These are phyloP conservation scores for Stegastes partitus DNA, from an alignment of 2,113 vertebrate genomes.

Conservation along the genomic window DNA sequence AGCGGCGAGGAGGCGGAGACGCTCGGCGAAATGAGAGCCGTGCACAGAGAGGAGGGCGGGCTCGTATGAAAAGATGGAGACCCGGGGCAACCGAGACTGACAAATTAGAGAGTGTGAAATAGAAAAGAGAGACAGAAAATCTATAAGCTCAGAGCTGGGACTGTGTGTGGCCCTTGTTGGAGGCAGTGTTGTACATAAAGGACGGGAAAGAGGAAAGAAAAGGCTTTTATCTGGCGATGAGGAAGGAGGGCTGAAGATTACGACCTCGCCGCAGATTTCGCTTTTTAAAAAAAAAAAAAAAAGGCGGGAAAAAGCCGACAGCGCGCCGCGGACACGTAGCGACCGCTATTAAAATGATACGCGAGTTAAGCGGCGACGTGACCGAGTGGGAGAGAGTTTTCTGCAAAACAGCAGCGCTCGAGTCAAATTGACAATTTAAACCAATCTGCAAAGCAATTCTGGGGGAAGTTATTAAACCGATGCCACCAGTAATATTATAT, in stretches of 20 bases:
- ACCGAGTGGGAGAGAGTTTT: neutral
- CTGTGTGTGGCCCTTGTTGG: constrained; percentile 62
- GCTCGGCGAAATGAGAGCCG: constrained; percentile 41
- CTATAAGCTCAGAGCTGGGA: constrained; percentile 57
- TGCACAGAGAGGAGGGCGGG: neutral
- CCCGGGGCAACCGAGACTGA: constrained; percentile 44
- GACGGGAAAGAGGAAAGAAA: constrained; percentile 20
- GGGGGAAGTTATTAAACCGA: constrained; percentile 2
- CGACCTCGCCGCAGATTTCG: constrained; percentile 50
- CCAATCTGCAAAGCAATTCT: constrained; percentile 14
- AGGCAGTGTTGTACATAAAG: constrained; percentile 61
- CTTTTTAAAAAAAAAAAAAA: too few species aligned
- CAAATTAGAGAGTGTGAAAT: constrained; percentile 65
- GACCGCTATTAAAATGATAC: constrained; percentile 14
- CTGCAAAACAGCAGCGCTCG: constrained; percentile 10
- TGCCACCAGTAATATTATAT: neutral
- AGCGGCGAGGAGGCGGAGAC: constrained; percentile 4
- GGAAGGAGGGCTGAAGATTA: constrained; percentile 53
- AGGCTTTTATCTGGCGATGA: constrained; percentile 61
- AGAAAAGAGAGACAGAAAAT: constrained; percentile 67
- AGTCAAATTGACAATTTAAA: constrained; percentile 15
- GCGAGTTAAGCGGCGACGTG: constrained; percentile 1
- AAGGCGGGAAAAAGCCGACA: too few species aligned
- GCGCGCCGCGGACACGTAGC: too few species aligned
- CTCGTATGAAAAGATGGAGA: constrained; percentile 45